Base-by-base conservation (phyloP, 2,113 vertebrate species). In the Nematolebias whitei region DNA sequence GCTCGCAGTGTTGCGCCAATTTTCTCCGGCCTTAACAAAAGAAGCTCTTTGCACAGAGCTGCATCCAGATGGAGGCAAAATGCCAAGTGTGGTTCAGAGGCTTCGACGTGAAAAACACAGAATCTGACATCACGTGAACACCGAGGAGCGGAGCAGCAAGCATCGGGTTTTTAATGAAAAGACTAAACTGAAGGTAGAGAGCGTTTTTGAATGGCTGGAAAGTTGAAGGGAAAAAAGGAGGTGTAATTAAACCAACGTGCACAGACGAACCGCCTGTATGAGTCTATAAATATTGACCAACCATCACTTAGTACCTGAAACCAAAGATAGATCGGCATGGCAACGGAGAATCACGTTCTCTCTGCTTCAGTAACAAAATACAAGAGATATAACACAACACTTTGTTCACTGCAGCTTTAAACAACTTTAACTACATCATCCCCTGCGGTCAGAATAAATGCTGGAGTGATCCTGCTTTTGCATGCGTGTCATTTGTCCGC, bases 281-380 rank as follows among this genome's bases (percentile, higher is more conserved):
- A 68, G 62, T 81, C 79, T 83, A 85, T 88, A 84, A 88, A 87
- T 88, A 88, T 64, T 82, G 68, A 82, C 62, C 78, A 72, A 67
- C 65, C 63, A 56, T 78, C 64, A 61, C 58, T 54, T 68, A 52
- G 75, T 79, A 83, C 53, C 67, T 76, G 60, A 65, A 68, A 75
- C 80, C 78, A 75, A 84, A 88, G 82, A 87, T 75, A 79, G 80
- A 85, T 86, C 13, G 67, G 82, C 80, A 89, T 77, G 67, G 82
- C 80, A 86, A 89, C 84, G 78, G 78, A 85, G 69, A 63, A 39
- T 78, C 50, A 47, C 29, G 44, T 45, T 71, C 14, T 53, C 41
- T 47, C 58, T 62, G 63, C 55, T 68, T 74, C 54, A 59, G 45
- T 58, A 24, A 48, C 23, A 54, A 44, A 29, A 54, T 49, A 60